Base-by-base conservation (phyloP, 2,888 invertebrate species). In the Megamerina dolium region DNA sequence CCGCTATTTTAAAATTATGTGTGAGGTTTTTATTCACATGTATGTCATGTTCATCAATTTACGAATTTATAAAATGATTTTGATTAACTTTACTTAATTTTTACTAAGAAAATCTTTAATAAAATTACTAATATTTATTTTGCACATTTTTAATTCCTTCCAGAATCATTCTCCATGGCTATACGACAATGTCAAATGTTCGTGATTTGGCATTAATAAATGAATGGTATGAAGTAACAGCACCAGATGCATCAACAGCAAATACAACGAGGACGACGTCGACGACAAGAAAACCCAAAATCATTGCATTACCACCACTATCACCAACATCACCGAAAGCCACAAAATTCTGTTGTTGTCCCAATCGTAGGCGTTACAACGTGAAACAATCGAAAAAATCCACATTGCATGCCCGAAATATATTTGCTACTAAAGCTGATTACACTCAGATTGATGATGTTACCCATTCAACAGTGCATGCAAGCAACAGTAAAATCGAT, bases 111-210 rank as follows among this genome's bases (percentile, higher is more conserved):
- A n/a, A n/a, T n/a, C n/a, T n/a, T n/a, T n/a, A n/a, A n/a, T n/a
- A n/a, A n/a, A n/a, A n/a, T n/a, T n/a, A n/a, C n/a, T n/a, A n/a
- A n/a, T n/a, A n/a, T n/a, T n/a, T n/a, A n/a, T n/a, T n/a, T n/a
- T n/a, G n/a, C n/a, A n/a, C n/a, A n/a, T n/a, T n/a, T n/a, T n/a
- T n/a, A n/a, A n/a, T 10, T 41, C n/a, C 27, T 57, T 63, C 5
- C 57, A 67, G 66, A 67, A 65, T 61, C 49, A 55, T 55, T 54
- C 61, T 68, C 56, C 59, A 68, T 68, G 68, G 68, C 61, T 57
- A 56, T 58, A 58, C 57, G 49, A 63, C 62, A 61, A 68, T 68
- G 68, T 63, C 66, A 54, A 66, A 63, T 61, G 59, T 62, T 60
- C 66, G 64, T 48, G 68, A 68, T 60, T 54, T 68, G 64, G 63